Evolutionary conservation across 2,113 vertebrate genomes (phyloP).

Genomic region (Columbina picui): DNA sequence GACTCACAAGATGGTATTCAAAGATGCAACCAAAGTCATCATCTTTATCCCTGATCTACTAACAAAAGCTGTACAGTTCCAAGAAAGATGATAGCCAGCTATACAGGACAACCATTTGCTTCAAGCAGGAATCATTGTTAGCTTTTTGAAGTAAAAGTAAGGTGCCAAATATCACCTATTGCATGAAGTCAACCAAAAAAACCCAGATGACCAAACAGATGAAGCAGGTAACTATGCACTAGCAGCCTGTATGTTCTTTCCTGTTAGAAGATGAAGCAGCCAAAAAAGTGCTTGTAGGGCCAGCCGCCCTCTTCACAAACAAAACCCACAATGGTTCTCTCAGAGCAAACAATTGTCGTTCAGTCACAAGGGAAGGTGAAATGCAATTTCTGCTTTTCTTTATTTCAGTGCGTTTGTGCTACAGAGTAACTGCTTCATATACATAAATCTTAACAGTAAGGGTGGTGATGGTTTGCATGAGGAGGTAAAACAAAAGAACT

Average conservation of each 20-base stretch:
- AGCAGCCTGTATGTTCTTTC: not conserved
- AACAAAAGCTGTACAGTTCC: not conserved
- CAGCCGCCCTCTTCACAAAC: not conserved
- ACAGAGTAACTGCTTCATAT: not conserved
- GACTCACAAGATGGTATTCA: not conserved
- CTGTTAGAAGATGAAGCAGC: not conserved
- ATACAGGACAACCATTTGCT: not conserved
- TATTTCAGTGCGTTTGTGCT: not conserved
- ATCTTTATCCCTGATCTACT: not conserved
- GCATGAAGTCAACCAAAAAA: not conserved
- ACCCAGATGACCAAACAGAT: not conserved
- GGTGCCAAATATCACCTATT: not conserved
- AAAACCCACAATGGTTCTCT: not conserved
- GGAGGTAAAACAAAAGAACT: not conserved
- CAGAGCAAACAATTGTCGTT: not conserved
- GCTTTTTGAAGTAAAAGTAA: not conserved
- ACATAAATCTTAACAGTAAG: not conserved
- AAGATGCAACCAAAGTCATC: not conserved
- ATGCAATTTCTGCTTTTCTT: not conserved
- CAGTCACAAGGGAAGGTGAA: not conserved
- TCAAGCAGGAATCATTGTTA: not conserved
- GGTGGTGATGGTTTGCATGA: not conserved
- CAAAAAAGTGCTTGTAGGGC: not conserved
- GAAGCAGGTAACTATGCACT: not conserved
- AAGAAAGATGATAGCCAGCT: not conserved